Evolutionary conservation across 2,888 invertebrate genomes (phyloP).

Genomic region (Halictus quadricinctus): DNA sequence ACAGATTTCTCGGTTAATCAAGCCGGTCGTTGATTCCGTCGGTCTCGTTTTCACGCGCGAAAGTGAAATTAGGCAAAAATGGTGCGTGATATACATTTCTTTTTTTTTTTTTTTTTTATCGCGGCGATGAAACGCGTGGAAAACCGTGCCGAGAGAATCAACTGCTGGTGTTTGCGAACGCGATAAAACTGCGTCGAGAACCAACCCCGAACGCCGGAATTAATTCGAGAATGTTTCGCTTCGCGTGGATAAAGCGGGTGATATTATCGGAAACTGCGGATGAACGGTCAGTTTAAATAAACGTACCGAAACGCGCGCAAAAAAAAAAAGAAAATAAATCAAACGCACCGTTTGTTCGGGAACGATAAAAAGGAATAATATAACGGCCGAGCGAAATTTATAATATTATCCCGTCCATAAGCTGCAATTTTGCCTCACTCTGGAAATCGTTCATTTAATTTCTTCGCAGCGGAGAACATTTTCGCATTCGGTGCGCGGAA

Average conservation of each 20-base stretch:
- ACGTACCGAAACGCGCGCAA: neutral
- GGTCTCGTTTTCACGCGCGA: neutral
- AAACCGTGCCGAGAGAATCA: neutral
- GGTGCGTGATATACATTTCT: neutral
- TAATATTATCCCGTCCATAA: neutral
- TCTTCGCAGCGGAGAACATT: neutral
- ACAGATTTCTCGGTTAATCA: constrained; percentile 24
- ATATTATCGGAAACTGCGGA: neutral
- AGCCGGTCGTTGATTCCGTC: neutral
- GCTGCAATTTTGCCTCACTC: neutral
- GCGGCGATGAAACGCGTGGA: neutral
- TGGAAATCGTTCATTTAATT: neutral
- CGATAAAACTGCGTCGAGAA: neutral
- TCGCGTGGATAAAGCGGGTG: neutral
- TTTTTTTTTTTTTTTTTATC: neutral
- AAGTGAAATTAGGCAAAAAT: neutral
- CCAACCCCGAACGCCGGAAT: neutral
- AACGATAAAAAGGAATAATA: neutral
- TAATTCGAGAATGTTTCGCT: neutral
- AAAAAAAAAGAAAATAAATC: neutral
- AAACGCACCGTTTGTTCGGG: neutral
- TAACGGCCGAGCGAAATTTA: neutral
- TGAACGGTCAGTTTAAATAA: neutral
- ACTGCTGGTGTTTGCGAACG: neutral
- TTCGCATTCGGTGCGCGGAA: neutral